Conservation (phyloP, 2,797 vertebrate species). For the Cryptoprocta ferox region DNA sequence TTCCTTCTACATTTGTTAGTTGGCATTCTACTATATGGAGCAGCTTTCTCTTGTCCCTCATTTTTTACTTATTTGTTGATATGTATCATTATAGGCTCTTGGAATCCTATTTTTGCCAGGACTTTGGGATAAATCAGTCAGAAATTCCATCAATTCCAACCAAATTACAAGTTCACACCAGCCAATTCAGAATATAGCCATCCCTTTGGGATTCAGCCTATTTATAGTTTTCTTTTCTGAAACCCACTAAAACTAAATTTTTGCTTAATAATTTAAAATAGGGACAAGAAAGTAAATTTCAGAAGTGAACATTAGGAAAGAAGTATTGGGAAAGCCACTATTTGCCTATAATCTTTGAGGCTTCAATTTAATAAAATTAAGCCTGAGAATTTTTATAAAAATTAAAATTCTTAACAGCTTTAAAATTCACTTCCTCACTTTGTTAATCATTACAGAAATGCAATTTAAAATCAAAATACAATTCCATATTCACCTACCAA, state of each 20-base stretch:
- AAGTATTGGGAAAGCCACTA: not conserved
- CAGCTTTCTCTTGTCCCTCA: not conserved
- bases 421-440: not conserved
- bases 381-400: not conserved
- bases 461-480: not conserved
- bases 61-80: not conserved
- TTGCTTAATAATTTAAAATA: not conserved
- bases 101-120: not conserved
- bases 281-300: constrained; percentile 11
- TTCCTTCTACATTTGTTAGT: not conserved
- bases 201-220: not conserved
- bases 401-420: not conserved
- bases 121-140: not conserved
- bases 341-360: not conserved
- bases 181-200: not conserved
- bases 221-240: not conserved
- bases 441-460: not conserved
- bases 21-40: not conserved
- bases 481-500: not conserved
- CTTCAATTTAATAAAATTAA: not conserved
- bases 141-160: not conserved
- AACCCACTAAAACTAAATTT: not conserved
- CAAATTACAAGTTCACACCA: not conserved
- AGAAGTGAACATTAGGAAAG: not conserved
- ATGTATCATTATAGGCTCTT: not conserved